These are phyloP conservation scores for Chalcis sispes DNA, from an alignment of 2,888 invertebrate genomes.

Conservation along the genomic window DNA sequence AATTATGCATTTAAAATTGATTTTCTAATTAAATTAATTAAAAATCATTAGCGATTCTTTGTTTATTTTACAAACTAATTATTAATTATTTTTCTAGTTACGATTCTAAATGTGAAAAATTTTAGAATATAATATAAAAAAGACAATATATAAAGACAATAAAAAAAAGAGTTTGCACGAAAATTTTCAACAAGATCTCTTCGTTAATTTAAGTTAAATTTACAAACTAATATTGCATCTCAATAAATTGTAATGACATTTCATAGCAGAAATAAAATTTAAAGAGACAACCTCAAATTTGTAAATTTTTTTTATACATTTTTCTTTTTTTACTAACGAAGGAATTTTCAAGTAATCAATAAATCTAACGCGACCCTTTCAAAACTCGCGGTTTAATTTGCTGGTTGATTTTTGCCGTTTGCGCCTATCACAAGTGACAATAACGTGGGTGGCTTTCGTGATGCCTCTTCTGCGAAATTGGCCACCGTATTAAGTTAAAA, in stretches of 20 bases:
- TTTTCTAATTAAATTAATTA: no score
- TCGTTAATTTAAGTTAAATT: neutral
- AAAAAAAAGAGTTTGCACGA: no score
- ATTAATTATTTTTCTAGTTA: no score
- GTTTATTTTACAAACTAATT: no score
- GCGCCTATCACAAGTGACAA: no score
- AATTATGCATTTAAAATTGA: no score
- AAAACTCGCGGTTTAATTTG: no score
- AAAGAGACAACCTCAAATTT: neutral
- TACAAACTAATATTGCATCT: neutral
- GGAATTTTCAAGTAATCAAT: constrained; percentile 23
- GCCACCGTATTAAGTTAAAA: neutral
- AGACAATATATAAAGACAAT: no score
- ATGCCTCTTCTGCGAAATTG: neutral
- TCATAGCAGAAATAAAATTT: constrained; percentile 5
- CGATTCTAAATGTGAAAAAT: no score
- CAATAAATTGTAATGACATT: constrained; percentile 4
- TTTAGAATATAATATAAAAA: no score
- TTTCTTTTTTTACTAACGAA: neutral
- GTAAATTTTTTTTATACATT: constrained; percentile 19
- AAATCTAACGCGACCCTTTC: constrained; percentile 13
- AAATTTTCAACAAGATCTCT: neutral
- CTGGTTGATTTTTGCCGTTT: neutral
- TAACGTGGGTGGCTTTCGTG: no score
- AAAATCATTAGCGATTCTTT: no score